Evolutionary conservation across 2,797 vertebrate species (phyloP), one percentile per base, ranked within the genome.

Genomic region (Scleropages formosus): DNA sequence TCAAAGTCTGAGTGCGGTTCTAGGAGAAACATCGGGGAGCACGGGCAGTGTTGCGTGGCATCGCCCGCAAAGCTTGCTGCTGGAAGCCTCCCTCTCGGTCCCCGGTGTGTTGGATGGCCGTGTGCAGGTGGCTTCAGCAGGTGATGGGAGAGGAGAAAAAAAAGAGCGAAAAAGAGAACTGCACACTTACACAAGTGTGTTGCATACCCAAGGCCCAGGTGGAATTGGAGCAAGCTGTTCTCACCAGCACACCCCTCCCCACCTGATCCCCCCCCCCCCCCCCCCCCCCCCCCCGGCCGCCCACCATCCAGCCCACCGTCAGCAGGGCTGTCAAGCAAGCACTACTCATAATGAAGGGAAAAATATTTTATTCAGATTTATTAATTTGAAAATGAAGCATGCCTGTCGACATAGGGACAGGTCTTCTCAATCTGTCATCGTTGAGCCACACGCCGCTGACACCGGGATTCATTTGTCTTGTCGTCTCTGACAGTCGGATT

Each of bases 291-390:
- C 49, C 68, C 69, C 47, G 59, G 44, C 72, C 75, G 8, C 62
- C 69, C 22, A 85, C 78, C 84, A 78, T 82, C 88, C 91, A 92
- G 89, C 89, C 89, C 91, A 88, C 91, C 91, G 92, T 96, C 94
- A 96, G 92, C 86, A 92, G 92, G 94, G 94, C 96, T 98, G 96
- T 98, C 96, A 98, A 93, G 91, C 90, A 87, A 90, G 92, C 95
- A 93, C 92, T 90, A 93, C 94, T 96, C 88, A 94, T 97, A 98
- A 98, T 96, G 96, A 98, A 98, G 96, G 96, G 93, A 95, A 96
- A 98, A 98, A 98, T 98, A 97, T 98, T 98, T 98, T 96, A 97
- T 97, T 98, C 96, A 98, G 96, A 98, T 98, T 98, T 98, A 98
- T 98, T 98, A 98, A 98, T 98, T 97, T 96, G 95, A 97, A 96